Conservation (phyloP, 2,113 vertebrate genomes). For the Porphyrio hochstetteri region DNA sequence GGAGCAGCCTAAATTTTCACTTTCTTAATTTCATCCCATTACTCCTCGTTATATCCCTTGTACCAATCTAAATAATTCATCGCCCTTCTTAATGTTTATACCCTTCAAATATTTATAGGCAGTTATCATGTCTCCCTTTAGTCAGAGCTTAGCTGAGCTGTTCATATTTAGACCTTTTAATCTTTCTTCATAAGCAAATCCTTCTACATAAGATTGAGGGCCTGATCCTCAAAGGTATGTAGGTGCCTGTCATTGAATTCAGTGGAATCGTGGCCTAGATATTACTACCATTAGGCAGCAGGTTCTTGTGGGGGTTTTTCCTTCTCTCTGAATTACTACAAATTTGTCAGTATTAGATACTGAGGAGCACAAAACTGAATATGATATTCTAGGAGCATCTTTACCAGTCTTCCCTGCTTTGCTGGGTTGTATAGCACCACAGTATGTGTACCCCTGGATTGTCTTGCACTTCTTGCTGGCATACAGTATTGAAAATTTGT, state of each 20-base stretch:
- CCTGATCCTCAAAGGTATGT: slow-evolving; percentile 48
- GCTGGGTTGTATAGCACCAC: background rate
- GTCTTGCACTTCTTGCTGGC: background rate
- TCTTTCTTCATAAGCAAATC: slow-evolving; percentile 63
- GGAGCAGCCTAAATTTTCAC: slow-evolving; percentile 50
- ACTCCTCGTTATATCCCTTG: slow-evolving; percentile 53
- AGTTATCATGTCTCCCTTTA: slow-evolving; percentile 59
- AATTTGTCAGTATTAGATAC: background rate
- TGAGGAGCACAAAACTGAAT: background rate
- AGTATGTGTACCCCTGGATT: background rate
- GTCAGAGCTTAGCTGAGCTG: slow-evolving; percentile 49
- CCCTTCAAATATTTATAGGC: slow-evolving; percentile 71
- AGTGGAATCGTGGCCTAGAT: background rate
- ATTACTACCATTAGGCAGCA: background rate
- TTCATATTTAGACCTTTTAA: slow-evolving; percentile 61
- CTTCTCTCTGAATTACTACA: background rate
- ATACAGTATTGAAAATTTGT: background rate
- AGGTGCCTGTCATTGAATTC: slow-evolving; percentile 25
- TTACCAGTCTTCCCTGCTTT: background rate
- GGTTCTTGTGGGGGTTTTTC: background rate
- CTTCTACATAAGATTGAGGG: slow-evolving; percentile 11
- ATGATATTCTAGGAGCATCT: background rate
- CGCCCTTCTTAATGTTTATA: slow-evolving; percentile 64
- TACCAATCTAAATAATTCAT: slow-evolving; percentile 69
- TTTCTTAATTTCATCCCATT: slow-evolving; percentile 65